These are phyloP conservation scores for Dromas ardeola DNA, from an alignment of 2,113 vertebrate species.

Conservation along the genomic window DNA sequence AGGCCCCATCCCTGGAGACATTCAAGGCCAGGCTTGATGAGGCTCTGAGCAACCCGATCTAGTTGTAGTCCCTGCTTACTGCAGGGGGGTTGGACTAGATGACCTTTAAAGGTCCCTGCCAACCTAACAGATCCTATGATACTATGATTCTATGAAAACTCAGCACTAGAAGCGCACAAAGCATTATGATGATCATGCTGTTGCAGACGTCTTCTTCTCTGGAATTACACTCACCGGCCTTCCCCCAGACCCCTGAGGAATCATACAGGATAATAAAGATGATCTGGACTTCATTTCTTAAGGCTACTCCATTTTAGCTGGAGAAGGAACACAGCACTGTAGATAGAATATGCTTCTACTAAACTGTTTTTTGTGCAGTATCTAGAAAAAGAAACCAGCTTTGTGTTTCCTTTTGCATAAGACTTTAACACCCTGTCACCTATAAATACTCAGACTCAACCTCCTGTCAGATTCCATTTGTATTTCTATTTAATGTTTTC, in stretches of 20 bases:
- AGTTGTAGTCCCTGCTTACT: too few species aligned
- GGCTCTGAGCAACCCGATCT: too few species aligned
- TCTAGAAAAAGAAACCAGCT: not conserved
- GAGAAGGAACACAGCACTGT: not conserved
- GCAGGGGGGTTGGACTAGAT: too few species aligned
- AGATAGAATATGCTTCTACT: not conserved
- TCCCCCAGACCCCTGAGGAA: not conserved
- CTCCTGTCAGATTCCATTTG: constrained; percentile 23
- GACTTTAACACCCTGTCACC: not conserved
- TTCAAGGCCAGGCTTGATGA: too few species aligned
- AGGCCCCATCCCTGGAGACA: too few species aligned
- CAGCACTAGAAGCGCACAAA: not conserved
- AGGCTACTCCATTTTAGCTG: not conserved
- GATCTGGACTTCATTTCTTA: not conserved
- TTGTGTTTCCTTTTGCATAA: constrained; percentile 2
- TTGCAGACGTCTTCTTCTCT: not conserved
- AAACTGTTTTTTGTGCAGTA: not conserved
- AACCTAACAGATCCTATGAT: too few species aligned
- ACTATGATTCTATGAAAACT: not conserved
- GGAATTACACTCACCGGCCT: not conserved
- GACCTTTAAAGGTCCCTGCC: too few species aligned
- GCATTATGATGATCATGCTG: not conserved
- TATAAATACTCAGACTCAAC: constrained; percentile 13
- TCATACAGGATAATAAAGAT: not conserved
- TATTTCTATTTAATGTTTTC: not conserved